A percentile compares a stretch with the other conserved stretches of the same genome.
phyloP scores from a whole-genome alignment of 2,113 vertebrate genomes.

The Willisornis vidua region DNA sequence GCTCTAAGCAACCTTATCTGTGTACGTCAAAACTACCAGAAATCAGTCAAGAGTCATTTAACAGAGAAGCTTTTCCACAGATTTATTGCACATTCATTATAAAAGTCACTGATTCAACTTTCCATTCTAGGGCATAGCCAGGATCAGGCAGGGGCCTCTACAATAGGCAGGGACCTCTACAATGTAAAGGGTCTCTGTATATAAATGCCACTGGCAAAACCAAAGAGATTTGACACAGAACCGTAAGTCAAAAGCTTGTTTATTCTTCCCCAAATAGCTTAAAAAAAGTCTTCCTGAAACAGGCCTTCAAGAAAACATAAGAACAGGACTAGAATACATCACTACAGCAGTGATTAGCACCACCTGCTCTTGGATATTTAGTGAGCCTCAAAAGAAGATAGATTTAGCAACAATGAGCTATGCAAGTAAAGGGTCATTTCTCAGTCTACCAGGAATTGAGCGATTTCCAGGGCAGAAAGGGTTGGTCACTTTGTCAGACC shows the following conservation, averaged over 20 bases:
- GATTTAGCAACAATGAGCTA: neutral
- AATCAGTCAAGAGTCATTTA: neutral
- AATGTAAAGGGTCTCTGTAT: neutral
- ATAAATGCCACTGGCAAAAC: neutral
- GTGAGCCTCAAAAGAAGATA: neutral
- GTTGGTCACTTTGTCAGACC: neutral
- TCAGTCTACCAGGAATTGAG: neutral
- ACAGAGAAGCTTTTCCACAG: neutral
- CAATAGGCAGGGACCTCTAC: neutral
- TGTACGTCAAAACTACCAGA: neutral
- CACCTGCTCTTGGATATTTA: neutral
- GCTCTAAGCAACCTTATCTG: neutral
- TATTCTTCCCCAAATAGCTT: neutral
- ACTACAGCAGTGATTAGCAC: neutral
- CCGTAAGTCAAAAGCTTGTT: neutral
- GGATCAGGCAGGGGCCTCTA: neutral
- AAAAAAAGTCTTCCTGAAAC: neutral
- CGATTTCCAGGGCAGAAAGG: neutral
- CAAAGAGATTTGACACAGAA: neutral
- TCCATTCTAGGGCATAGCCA: neutral
- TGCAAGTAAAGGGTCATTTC: neutral
- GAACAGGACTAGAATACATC: neutral
- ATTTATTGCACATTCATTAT: slow-evolving; percentile 44
- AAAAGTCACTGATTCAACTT: neutral
- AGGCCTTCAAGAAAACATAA: neutral